Evolutionary conservation across 2,888 invertebrate genomes (phyloP), one percentile per base, ranked within the genome.

Genomic region (Tricholauxania praeusta): DNA sequence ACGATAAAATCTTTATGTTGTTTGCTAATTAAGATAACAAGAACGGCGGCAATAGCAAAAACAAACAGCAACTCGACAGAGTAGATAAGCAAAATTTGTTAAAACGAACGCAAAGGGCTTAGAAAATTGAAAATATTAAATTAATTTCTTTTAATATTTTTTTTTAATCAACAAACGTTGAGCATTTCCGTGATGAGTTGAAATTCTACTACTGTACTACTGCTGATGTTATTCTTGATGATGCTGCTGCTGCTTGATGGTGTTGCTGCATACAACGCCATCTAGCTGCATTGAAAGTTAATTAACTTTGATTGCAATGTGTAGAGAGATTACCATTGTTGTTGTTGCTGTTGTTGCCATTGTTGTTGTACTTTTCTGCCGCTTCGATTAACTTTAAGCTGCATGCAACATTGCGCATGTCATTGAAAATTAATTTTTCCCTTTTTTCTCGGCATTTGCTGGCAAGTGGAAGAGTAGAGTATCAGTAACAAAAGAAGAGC

Each of bases 371-470:
- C 22, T 60, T 72, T 22, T n/a, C 32, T 22, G 62, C 70, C 62
- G 47, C 69, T 60, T 62, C 62, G 69, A 69, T 69, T 51, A 69
- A 17, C 52, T 62, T 47, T 52, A 14, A 17, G 48, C n/a, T 60
- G 59, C 52, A 60, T 67, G 66, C 72, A 49, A 53, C 64, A 71
- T 60, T 57, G 59, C 60, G 72, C 74, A 32, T 71, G 71, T 74
- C 74, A 74, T 57, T 73, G 19, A 47, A 65, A 72, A 74, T 76
- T 73, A 71, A 73, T 73, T 68, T 73, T 72, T 64, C 59, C 28
- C 59, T 63, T 59, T 66, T 39, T 39, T 39, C 39, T 10, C 39
- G 6, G 39, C 39, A 39, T 39, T 39, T 39, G 39, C 39, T 39
- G 5, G 39, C 39, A 39, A 39, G 39, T 39, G 7, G 39, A 10